Evolutionary conservation across 35 echinoderm and acorn worm genomes (phyloP).

Genomic region (Heliocidaris erythrogramma): DNA sequence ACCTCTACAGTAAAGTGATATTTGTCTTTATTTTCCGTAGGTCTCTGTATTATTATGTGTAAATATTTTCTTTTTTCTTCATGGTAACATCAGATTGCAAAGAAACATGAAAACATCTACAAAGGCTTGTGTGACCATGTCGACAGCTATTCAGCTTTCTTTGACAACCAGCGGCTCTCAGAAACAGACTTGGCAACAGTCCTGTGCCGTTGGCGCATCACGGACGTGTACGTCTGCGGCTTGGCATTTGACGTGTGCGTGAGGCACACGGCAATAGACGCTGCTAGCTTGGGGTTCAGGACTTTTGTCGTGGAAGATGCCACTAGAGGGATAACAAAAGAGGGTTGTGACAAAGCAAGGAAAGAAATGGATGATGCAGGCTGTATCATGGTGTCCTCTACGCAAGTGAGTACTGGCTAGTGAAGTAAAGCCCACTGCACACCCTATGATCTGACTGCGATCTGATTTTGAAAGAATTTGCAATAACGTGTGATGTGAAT

Average conservation of each 20-base stretch:
- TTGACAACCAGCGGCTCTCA: constrained; percentile 55
- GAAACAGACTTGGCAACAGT: constrained; percentile 57
- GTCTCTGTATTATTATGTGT: too few species aligned
- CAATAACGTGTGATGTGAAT: too few species aligned
- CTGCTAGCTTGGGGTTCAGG: constrained; percentile 63
- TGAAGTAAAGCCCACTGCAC: too few species aligned
- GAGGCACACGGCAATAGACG: constrained; percentile 66
- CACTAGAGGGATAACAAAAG: not conserved
- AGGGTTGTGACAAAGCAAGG: constrained; percentile 28
- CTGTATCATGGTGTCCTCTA: not conserved
- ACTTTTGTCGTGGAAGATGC: constrained; percentile 78
- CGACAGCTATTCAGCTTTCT: constrained; percentile 87
- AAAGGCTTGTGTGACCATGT: constrained; percentile 70
- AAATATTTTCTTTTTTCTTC: not conserved
- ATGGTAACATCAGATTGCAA: constrained; percentile 36
- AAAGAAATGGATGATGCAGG: constrained; percentile 11
- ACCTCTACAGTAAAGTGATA: too few species aligned
- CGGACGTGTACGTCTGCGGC: constrained; percentile 81
- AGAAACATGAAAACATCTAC: constrained; percentile 43
- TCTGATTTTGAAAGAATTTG: too few species aligned
- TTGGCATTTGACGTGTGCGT: constrained; percentile 89
- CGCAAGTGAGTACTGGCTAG: not conserved
- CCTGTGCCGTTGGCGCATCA: constrained; percentile 50
- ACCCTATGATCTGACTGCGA: too few species aligned
- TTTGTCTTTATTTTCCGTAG: too few species aligned